Evolutionary conservation across 2,113 vertebrate species (phyloP).

Genomic region (Echinops telfairi): DNA sequence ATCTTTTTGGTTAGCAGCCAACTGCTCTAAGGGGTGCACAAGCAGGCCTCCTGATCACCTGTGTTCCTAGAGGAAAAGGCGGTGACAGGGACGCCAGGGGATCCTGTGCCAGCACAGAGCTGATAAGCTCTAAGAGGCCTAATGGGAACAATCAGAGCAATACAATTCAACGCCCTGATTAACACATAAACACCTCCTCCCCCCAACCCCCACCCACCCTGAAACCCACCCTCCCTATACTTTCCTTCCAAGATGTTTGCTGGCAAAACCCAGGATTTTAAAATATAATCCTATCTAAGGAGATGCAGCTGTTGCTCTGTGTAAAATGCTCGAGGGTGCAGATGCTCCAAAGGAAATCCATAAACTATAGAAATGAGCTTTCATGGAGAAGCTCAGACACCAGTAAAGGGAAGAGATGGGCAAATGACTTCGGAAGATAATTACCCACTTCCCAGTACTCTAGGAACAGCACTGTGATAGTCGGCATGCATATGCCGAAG

Average conservation of each 20-base stretch:
- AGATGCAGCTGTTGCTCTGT: conserved; percentile 64
- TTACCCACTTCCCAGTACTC: conserved; percentile 67
- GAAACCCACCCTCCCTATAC: too few relatives aligned
- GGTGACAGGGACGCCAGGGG: neutral
- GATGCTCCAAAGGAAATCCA: conserved; percentile 78
- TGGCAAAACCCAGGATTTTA: conserved; percentile 42
- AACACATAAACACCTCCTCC: neutral
- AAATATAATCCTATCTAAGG: conserved; percentile 55
- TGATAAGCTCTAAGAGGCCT: neutral
- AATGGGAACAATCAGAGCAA: neutral
- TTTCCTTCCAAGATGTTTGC: neutral
- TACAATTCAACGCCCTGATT: neutral
- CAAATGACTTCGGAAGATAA: conserved; percentile 68
- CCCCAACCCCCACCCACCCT: too few relatives aligned
- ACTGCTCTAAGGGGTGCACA: neutral
- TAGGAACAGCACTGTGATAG: conserved; percentile 58
- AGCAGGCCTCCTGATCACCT: neutral
- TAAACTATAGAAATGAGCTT: conserved; percentile 72
- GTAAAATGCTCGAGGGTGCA: conserved; percentile 54
- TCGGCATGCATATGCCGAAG: conserved; percentile 58
- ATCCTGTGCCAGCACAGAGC: neutral
- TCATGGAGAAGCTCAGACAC: conserved; percentile 73
- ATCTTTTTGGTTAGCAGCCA: neutral
- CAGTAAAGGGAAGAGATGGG: conserved; percentile 68
- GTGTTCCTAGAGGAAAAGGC: neutral